Conservation (phyloP, 2,113 vertebrate species). For the Oncorhynchus gorbuscha region DNA sequence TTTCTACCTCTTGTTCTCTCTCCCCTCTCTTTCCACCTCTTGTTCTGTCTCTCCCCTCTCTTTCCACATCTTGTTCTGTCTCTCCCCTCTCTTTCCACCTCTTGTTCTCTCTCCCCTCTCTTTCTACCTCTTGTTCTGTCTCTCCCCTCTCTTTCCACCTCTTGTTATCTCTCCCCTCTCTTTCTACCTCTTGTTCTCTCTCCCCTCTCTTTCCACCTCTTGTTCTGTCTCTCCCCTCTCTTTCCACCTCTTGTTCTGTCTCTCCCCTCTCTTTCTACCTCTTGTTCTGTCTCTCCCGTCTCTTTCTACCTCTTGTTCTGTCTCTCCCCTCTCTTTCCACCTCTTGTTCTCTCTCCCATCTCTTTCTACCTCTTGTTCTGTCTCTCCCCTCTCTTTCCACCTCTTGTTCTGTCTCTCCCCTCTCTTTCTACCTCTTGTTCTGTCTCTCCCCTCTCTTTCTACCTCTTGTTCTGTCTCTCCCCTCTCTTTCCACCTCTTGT, state of each 20-base stretch:
- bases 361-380: too few species aligned
- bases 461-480: too few species aligned
- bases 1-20: too few species aligned
- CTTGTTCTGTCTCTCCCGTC: background rate
- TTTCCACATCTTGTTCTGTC: conserved; percentile 47
- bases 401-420: background rate
- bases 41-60: background rate
- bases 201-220: conserved; percentile 53
- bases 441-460: too few species aligned
- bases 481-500: conserved; percentile 52
- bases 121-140: conserved; percentile 46
- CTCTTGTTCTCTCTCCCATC: conserved; percentile 8
- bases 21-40: conserved; percentile 52
- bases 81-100: too few species aligned
- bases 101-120: conserved; percentile 10
- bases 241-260: conserved; percentile 47
- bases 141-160: conserved; percentile 50
- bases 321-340: conserved; percentile 47
- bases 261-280: too few species aligned
- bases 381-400: conserved; percentile 47
- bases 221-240: background rate
- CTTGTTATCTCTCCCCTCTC: background rate
- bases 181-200: too few species aligned
- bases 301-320: conserved; percentile 49
- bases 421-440: conserved; percentile 53